Base-by-base conservation (phyloP, 1,140 invertebrate species). In the Reticulitermes speratus region DNA sequence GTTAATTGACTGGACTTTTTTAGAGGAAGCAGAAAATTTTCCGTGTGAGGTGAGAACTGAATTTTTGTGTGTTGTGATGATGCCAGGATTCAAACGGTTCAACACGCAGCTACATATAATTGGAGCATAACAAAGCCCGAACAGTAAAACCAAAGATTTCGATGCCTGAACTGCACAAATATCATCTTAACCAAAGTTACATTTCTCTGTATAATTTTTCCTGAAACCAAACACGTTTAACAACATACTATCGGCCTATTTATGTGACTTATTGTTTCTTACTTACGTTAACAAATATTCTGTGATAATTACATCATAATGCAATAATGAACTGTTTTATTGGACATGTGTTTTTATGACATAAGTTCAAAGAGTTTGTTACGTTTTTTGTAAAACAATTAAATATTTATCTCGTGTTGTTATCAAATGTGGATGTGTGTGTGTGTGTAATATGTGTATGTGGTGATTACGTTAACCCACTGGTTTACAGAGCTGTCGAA, bases 321-420 rank as follows among this genome's bases (percentile, higher is more conserved):
- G 85, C 85, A 85, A 85, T 85, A 85, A 85, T 85, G 85, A 44
- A 85, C 55, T 85, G 85, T 75, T 85, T 85, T 69, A 30, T 69
- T 82, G 85, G 85, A 69, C 8, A 59, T 85, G 45, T 81, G 32
- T 85, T 85, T 85, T 84, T 14, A 59, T 30, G n/a, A 30, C 65
- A 75, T 75, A 30, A 75, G 65, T 75, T 75, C 25, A 84, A 8
- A 84, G 2, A 32, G 83, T 84, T 84, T 52, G 83, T 84, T 84
- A 84, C 83, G 48, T 84, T 84, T 38, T 55, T 84, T 52, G 83
- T 84, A 84, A 82, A 82, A 55, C 52, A 55, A 55, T 55, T 55
- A 21, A 55, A 75, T 75, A 30, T 8, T 23, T n/a, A n/a, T 30
- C n/a, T 75, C 65, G 25, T 75, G 65, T 75, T 75, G n/a, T 55